Evolutionary conservation across 2,113 vertebrate species (phyloP).

Genomic region (Panthera tigris): DNA sequence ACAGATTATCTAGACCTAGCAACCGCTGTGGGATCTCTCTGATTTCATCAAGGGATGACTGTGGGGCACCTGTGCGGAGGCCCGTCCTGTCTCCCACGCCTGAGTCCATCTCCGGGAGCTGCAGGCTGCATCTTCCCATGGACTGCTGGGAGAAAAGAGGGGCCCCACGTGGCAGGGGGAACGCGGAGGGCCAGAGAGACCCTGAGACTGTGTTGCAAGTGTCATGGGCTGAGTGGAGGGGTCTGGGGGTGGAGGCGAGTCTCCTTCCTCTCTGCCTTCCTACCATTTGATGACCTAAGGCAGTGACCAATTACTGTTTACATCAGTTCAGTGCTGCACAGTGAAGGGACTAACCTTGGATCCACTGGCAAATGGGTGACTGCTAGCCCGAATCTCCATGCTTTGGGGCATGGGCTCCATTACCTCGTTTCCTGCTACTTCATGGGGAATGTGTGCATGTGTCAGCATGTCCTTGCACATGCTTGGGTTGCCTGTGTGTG

Average conservation of each 20-base stretch:
- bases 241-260: not conserved
- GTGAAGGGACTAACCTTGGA: not conserved
- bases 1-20: not conserved
- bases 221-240: not conserved
- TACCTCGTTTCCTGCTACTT: conserved; percentile 63
- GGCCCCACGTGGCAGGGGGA: not conserved
- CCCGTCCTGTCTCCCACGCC: too few species aligned
- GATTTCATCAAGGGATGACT: not conserved
- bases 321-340: not conserved
- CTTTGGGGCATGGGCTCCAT: not conserved
- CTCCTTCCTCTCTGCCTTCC: not conserved
- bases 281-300: not conserved
- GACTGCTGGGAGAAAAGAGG: not conserved
- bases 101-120: not conserved
- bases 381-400: too few species aligned
- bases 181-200: not conserved
- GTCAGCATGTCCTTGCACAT: too few species aligned
- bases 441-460: not conserved
- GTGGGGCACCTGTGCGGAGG: not conserved
- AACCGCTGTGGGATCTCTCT: not conserved
- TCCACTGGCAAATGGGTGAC: not conserved
- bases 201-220: not conserved
- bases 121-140: not conserved
- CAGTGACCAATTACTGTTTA: not conserved
- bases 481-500: not conserved